A percentile compares a stretch with the other conserved stretches of the same genome.
Evolutionary conservation across 2,113 vertebrate species (phyloP).

Genomic region (Tamias sibiricus): DNA sequence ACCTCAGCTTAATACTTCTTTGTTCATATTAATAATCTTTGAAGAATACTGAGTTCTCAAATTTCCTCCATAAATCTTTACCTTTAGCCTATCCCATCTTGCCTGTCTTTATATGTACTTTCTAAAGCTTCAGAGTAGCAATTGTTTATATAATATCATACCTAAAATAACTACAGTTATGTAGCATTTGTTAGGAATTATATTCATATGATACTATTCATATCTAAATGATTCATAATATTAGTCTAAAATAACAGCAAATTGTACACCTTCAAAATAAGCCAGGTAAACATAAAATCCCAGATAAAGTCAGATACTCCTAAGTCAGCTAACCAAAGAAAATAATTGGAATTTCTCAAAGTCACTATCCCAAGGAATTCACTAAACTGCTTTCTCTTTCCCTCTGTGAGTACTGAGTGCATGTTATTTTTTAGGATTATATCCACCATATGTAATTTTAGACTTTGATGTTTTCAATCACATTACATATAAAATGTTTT

Average conservation of each 20-base stretch:
- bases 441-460: neutral
- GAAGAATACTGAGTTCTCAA: neutral
- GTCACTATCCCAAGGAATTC: neutral
- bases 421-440: neutral
- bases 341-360: constrained; percentile 39
- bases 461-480: constrained; percentile 31
- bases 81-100: constrained; percentile 5
- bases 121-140: constrained; percentile 6
- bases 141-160: constrained; percentile 35
- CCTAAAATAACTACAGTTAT: constrained; percentile 38
- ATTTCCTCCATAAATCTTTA: neutral
- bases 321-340: constrained; percentile 49
- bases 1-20: constrained; percentile 27
- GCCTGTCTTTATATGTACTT: neutral
- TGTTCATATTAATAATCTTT: constrained; percentile 20
- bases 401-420: neutral
- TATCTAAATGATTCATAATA: neutral
- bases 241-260: constrained; percentile 40
- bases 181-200: constrained; percentile 30
- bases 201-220: constrained; percentile 40
- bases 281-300: neutral
- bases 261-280: constrained; percentile 31
- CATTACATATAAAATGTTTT: constrained; percentile 2
- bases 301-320: neutral
- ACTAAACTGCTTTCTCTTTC: neutral